These are phyloP conservation scores for Molanna angustata DNA, from an alignment of 2,888 invertebrate species.

Conservation along the genomic window DNA sequence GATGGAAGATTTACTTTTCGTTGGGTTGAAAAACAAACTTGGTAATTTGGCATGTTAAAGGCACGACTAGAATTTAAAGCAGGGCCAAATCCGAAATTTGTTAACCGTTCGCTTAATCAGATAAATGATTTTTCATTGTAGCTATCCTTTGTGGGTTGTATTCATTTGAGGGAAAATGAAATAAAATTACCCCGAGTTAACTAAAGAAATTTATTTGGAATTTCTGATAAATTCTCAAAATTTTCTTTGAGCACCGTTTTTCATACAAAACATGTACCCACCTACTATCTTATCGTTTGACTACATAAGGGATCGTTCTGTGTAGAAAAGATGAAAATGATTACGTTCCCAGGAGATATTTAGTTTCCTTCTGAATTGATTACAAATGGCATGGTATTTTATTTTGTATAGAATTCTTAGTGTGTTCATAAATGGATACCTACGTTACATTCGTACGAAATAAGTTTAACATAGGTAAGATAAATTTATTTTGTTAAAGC, in stretches of 20 bases:
- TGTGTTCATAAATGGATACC: too few relatives aligned
- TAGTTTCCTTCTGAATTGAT: too few relatives aligned
- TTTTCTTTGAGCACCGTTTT: constrained; percentile 1
- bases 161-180: constrained; percentile 12
- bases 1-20: constrained; percentile 22
- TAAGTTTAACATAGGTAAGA: too few relatives aligned
- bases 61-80: constrained; percentile 15
- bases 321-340: too few relatives aligned
- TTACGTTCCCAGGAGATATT: too few relatives aligned
- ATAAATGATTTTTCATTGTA: constrained; percentile 18
- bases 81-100: constrained; percentile 14
- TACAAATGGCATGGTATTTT: too few relatives aligned
- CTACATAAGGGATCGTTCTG: too few relatives aligned
- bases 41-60: constrained; percentile 17
- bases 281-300: too few relatives aligned
- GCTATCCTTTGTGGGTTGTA: constrained; percentile 6
- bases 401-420: too few relatives aligned
- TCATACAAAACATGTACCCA: not conserved
- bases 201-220: constrained; percentile 7
- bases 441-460: too few relatives aligned
- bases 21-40: constrained; percentile 19
- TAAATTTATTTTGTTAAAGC: too few relatives aligned
- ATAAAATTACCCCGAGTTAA: constrained; percentile 1
- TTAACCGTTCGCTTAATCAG: constrained; percentile 17
- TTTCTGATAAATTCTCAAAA: not conserved